Percentiles rank a stretch among this genome's conserved stretches.
phyloP scores from a whole-genome alignment of 2,113 vertebrate species.

The Circaetus gallicus region DNA sequence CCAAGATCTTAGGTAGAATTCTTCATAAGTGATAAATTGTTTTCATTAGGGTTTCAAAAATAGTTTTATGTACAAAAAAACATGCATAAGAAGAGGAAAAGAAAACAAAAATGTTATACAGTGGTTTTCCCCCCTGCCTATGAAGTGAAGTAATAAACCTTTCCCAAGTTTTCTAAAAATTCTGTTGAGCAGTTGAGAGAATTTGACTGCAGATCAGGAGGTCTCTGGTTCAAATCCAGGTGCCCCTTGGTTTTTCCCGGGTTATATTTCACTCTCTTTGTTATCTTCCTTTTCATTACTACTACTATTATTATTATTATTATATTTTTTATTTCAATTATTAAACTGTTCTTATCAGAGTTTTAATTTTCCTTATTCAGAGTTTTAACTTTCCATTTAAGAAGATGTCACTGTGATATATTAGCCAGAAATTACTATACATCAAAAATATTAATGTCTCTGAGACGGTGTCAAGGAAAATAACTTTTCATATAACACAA shows the following conservation, averaged over 20 bases:
- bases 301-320: too few species aligned
- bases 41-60: constrained; percentile 45
- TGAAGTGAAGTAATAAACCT: not conserved
- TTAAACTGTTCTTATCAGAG: too few species aligned
- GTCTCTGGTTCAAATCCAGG: constrained; percentile 8
- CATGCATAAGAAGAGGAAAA: not conserved
- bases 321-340: too few species aligned
- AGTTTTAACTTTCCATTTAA: not conserved
- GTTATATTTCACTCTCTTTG: too few species aligned
- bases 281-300: too few species aligned
- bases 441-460: not conserved
- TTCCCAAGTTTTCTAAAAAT: not conserved
- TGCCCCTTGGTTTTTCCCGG: too few species aligned
- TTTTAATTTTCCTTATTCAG: not conserved
- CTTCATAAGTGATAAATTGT: constrained; percentile 33
- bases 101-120: not conserved
- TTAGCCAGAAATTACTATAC: not conserved
- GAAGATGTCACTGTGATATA: not conserved
- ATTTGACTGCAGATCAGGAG: constrained; percentile 77
- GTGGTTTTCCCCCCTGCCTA: not conserved
- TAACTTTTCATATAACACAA: not conserved
- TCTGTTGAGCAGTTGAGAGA: not conserved
- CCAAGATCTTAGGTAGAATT: constrained; percentile 37
- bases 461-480: not conserved
- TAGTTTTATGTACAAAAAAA: constrained; percentile 25